These are phyloP conservation scores for Macrostomum cliftonense DNA, from an alignment of 2,888 invertebrate species.

Conservation along the genomic window DNA sequence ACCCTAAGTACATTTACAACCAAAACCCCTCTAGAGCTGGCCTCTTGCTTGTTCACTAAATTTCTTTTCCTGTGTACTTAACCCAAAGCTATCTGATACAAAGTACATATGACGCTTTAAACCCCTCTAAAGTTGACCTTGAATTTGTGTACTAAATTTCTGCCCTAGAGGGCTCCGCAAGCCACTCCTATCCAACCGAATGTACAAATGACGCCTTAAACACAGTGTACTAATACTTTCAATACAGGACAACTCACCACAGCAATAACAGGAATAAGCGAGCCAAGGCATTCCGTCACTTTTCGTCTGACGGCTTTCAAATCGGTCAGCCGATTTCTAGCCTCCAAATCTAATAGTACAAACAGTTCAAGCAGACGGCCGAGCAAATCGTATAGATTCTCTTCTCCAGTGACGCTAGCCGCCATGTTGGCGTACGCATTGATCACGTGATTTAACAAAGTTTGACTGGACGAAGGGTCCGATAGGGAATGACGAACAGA, in stretches of 20 bases:
- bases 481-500: slow-evolving; percentile 1
- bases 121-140: too few species aligned
- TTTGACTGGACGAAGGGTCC: slow-evolving; percentile 26
- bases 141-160: too few species aligned
- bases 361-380: slow-evolving; percentile 78
- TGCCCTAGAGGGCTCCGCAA: too few species aligned
- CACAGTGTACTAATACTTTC: too few species aligned
- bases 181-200: too few species aligned
- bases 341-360: slow-evolving; percentile 88
- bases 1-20: too few species aligned
- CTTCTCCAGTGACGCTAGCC: slow-evolving; percentile 70
- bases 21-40: too few species aligned
- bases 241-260: slow-evolving; percentile 40
- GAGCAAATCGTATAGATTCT: slow-evolving; percentile 56
- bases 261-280: slow-evolving; percentile 90
- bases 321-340: slow-evolving; percentile 50
- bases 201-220: too few species aligned
- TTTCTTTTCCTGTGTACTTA: too few species aligned
- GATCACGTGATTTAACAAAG: slow-evolving; percentile 80
- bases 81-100: too few species aligned
- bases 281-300: slow-evolving; percentile 76
- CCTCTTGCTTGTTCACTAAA: too few species aligned
- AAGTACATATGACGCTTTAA: too few species aligned
- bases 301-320: not conserved
- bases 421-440: slow-evolving; percentile 91